Conservation (phyloP, 2,888 invertebrate genomes). For the Troides helena region DNA sequence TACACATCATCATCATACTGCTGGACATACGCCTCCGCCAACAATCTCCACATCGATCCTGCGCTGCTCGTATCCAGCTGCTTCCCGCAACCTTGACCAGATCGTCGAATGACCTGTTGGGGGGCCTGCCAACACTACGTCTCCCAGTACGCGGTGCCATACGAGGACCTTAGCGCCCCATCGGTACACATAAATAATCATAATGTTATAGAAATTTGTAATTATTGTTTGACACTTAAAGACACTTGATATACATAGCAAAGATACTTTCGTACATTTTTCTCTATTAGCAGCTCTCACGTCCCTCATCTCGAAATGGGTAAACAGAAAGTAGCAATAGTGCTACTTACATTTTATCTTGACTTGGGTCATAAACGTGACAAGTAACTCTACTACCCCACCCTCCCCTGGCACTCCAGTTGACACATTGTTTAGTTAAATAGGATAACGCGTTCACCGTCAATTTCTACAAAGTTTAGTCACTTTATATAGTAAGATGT, state of each 20-base stretch:
- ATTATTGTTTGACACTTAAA: too few relatives aligned
- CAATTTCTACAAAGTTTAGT: not conserved
- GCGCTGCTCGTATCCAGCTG: too few relatives aligned
- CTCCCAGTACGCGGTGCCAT: too few relatives aligned
- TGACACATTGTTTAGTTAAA: not conserved
- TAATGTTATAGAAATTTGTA: too few relatives aligned
- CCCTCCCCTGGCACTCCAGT: not conserved
- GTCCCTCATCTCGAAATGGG: not conserved
- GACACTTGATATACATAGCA: not conserved
- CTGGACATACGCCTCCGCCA: too few relatives aligned
- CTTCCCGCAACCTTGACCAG: too few relatives aligned
- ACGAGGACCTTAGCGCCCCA: too few relatives aligned
- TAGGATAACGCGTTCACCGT: not conserved
- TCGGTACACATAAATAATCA: too few relatives aligned
- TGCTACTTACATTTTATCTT: not conserved
- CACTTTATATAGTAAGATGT: not conserved
- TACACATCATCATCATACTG: too few relatives aligned
- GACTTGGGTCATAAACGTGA: not conserved
- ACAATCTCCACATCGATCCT: too few relatives aligned
- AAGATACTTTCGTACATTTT: not conserved
- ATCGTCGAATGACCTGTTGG: too few relatives aligned
- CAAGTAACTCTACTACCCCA: not conserved
- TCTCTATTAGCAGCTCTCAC: not conserved
- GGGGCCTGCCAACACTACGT: too few relatives aligned
- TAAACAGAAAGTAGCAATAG: not conserved